Percentiles rank a stretch among this genome's conserved stretches.
Conservation (phyloP, 2,888 invertebrate genomes). For the Sinotaia quadrata region DNA sequence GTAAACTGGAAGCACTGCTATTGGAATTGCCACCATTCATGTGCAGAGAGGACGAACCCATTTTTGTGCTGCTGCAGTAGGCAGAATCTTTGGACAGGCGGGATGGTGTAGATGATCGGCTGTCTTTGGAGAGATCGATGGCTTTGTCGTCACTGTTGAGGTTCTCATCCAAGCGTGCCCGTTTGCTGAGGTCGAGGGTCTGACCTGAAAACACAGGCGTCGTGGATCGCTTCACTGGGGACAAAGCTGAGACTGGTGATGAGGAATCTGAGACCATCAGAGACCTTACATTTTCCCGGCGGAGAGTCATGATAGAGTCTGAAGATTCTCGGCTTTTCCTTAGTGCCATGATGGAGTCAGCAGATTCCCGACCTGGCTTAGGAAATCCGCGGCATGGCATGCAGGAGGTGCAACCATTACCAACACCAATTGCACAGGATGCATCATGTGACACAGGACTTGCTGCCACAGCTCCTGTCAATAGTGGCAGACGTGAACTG, state of each 20-base stretch:
- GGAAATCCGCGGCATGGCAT: conserved; percentile 10
- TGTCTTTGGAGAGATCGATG: conserved; percentile 61
- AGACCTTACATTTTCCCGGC: conserved; percentile 26
- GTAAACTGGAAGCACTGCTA: conserved; percentile 21
- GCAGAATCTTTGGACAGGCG: conserved; percentile 20
- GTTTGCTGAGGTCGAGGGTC: conserved; percentile 47
- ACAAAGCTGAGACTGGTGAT: background rate
- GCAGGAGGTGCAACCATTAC: conserved; percentile 14
- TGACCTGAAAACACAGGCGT: conserved; percentile 46
- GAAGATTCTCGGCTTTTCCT: conserved; percentile 28
- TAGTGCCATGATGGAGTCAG: conserved; percentile 34
- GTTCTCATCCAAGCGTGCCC: conserved; percentile 39
- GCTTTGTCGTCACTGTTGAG: conserved; percentile 48
- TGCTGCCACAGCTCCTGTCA: background rate
- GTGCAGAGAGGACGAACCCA: conserved; percentile 39
- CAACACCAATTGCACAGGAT: background rate
- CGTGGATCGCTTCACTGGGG: conserved; percentile 40
- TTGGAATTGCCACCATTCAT: conserved; percentile 15
- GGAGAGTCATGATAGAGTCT: conserved; percentile 31
- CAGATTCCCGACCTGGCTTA: conserved; percentile 24
- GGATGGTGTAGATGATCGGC: conserved; percentile 33
- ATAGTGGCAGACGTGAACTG: conserved; percentile 10
- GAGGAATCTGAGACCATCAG: conserved; percentile 3
- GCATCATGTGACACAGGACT: background rate
- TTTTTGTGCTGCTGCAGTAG: background rate